These are phyloP conservation scores for Geotria australis DNA, from an alignment of 2,797 vertebrate species.

Conservation along the genomic window DNA sequence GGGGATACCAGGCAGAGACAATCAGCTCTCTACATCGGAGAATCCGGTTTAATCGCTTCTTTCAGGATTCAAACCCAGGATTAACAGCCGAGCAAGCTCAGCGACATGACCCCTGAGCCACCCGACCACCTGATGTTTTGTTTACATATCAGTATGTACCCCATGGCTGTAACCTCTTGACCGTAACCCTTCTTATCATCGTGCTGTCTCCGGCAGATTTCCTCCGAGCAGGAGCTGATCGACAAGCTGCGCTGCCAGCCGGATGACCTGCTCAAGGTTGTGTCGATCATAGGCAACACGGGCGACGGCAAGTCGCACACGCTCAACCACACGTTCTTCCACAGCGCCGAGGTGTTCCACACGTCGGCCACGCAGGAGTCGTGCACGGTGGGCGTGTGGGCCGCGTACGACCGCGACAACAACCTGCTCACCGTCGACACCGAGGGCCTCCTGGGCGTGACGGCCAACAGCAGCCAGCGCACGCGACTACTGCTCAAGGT, in stretches of 20 bases:
- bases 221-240: conserved; percentile 62
- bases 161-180: neutral
- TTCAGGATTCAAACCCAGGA: conserved; percentile 1
- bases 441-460: conserved; percentile 71
- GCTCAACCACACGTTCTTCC: conserved; percentile 94
- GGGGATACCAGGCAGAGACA: too few species aligned
- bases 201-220: conserved; percentile 20
- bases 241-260: conserved; percentile 39
- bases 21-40: too few species aligned
- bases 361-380: conserved; percentile 87
- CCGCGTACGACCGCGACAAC: conserved; percentile 64
- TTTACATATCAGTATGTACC: neutral
- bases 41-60: too few species aligned
- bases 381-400: conserved; percentile 90
- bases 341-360: conserved; percentile 79
- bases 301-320: conserved; percentile 96
- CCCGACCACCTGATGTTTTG: rapidly evolving
- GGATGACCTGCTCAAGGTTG: conserved; percentile 80
- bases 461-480: conserved; percentile 68
- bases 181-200: neutral
- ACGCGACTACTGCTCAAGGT: conserved; percentile 84
- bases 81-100: conserved; percentile 3
- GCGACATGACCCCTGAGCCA: conserved; percentile 2
- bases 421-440: conserved; percentile 79
- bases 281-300: conserved; percentile 93